A percentile compares a stretch with the other conserved stretches of the same genome.
These are phyloP conservation scores for Wasmannia auropunctata DNA, from an alignment of 1,140 invertebrate species.

Conservation along the genomic window DNA sequence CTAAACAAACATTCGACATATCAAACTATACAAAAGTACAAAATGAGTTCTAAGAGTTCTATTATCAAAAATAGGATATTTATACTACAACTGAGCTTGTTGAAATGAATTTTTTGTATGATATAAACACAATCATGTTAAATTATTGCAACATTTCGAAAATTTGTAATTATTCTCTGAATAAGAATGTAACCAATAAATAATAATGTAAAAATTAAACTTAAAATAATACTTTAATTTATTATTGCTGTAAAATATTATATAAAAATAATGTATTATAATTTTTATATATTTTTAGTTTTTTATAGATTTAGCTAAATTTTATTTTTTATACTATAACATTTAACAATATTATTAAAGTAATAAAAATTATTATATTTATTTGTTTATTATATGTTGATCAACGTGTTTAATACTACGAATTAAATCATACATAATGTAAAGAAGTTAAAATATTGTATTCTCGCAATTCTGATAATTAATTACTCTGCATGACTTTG, in stretches of 20 bases:
- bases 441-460: not conserved
- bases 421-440: not conserved
- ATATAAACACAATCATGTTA: not conserved
- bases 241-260: not conserved
- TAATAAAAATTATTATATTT: conserved; percentile 2
- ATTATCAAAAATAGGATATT: not conserved
- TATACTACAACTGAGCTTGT: not conserved
- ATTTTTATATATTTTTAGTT: not conserved
- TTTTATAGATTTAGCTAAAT: not conserved
- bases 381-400: not conserved
- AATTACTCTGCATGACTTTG: not conserved
- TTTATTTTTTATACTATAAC: not conserved
- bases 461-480: not conserved
- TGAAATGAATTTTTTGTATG: not conserved
- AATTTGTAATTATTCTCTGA: not conserved
- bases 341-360: not conserved
- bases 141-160: conserved; percentile 11
- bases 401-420: not conserved
- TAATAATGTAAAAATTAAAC: not conserved
- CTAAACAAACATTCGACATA: conserved; percentile 23
- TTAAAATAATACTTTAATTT: not conserved
- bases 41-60: conserved; percentile 12
- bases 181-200: not conserved
- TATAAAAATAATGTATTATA: not conserved
- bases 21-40: not conserved